phyloP scores from a whole-genome alignment of 2,113 vertebrate species.

The Geococcyx californianus region DNA sequence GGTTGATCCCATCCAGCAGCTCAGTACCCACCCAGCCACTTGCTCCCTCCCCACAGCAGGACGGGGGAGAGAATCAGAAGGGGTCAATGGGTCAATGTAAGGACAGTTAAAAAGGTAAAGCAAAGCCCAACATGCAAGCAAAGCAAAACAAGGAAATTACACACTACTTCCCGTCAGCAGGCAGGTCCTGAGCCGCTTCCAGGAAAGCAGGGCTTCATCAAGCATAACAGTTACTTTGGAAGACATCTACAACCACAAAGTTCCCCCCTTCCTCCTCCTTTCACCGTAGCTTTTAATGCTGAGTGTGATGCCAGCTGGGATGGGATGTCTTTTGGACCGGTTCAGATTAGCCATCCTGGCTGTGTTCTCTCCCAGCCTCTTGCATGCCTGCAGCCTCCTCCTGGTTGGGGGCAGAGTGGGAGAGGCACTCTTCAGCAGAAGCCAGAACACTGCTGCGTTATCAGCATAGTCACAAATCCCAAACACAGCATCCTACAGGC shows the following conservation, averaged over 20 bases:
- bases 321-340: not conserved
- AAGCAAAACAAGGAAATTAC: not conserved
- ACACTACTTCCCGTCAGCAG: accelerated
- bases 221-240: accelerated
- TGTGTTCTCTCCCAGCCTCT: not conserved
- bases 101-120: not conserved
- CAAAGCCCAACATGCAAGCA: not conserved
- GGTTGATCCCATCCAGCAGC: not conserved
- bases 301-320: not conserved
- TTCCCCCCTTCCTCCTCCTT: not conserved
- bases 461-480: not conserved
- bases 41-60: not conserved
- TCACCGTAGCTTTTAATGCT: not conserved
- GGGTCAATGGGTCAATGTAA: not conserved
- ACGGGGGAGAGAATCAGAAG: too few relatives aligned
- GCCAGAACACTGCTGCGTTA: not conserved
- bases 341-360: not conserved
- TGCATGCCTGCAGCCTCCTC: not conserved
- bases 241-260: not conserved
- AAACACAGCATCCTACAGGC: accelerated
- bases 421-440: not conserved
- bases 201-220: not conserved
- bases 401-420: not conserved
- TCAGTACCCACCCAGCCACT: not conserved
- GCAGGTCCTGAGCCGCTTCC: not conserved